phyloP scores from a whole-genome alignment of 2,113 vertebrate species.

The Phalacrocorax aristotelis region DNA sequence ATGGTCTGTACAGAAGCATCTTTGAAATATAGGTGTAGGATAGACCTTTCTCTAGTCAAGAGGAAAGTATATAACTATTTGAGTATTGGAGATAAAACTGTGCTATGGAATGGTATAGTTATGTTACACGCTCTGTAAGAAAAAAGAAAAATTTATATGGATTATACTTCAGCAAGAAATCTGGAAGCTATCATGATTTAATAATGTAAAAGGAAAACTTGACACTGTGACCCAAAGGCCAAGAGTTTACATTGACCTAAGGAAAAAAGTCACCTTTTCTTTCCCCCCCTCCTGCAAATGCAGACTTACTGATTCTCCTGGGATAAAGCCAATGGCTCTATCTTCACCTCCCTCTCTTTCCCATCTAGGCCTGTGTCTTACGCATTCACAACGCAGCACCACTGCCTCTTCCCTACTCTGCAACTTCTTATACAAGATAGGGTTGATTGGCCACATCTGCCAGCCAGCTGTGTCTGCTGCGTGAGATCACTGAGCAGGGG shows the following conservation, averaged over 20 bases:
- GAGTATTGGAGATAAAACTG: not conserved
- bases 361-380: not conserved
- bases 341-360: not conserved
- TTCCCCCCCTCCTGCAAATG: not conserved
- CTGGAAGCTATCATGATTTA: slow-evolving; percentile 23
- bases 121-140: not conserved
- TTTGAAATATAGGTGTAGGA: not conserved
- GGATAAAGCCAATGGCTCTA: not conserved
- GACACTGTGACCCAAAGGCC: not conserved
- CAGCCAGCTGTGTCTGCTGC: not conserved
- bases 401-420: not conserved
- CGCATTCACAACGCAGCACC: not conserved
- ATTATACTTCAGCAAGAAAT: not conserved
- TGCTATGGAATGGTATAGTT: not conserved
- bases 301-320: not conserved
- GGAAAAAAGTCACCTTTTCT: not conserved
- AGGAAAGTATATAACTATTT: not conserved
- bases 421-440: not conserved
- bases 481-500: not conserved
- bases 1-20: not conserved
- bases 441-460: not conserved
- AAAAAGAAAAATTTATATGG: not conserved
- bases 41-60: not conserved
- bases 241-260: slow-evolving; percentile 8
- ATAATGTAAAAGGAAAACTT: slow-evolving; percentile 20